These are phyloP conservation scores for Esox lucius DNA, from an alignment of 2,797 vertebrate species.

Conservation along the genomic window DNA sequence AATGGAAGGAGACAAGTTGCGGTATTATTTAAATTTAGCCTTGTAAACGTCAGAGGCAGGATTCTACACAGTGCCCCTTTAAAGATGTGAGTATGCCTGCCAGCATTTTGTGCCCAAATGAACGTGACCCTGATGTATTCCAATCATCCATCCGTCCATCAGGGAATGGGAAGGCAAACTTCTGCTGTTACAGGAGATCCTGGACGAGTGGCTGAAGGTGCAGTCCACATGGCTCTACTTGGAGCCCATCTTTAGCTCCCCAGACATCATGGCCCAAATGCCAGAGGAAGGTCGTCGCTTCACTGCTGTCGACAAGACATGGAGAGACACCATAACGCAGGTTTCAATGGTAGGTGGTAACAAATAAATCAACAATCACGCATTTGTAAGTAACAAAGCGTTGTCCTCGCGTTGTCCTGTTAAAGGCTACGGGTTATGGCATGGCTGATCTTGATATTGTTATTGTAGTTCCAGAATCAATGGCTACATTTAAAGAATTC, in stretches of 20 bases:
- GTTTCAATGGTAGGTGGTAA: slow-evolving; percentile 71
- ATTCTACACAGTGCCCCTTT: too few relatives aligned
- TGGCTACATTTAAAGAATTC: too few relatives aligned
- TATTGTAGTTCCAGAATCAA: too few relatives aligned
- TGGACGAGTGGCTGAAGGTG: slow-evolving; percentile 89
- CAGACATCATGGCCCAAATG: slow-evolving; percentile 89
- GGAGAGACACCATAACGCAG: slow-evolving; percentile 82
- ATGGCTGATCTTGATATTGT: too few relatives aligned
- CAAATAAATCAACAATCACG: not conserved
- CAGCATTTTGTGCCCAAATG: not conserved
- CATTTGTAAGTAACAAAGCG: too few relatives aligned
- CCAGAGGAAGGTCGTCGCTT: slow-evolving; percentile 84
- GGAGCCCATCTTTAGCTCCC: slow-evolving; percentile 89
- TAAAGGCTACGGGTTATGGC: too few relatives aligned
- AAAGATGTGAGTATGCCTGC: too few relatives aligned
- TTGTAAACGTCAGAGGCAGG: too few relatives aligned
- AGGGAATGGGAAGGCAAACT: slow-evolving; percentile 87
- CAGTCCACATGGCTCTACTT: slow-evolving; percentile 89
- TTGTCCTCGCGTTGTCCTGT: too few relatives aligned
- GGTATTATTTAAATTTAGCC: too few relatives aligned
- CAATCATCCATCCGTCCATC: not conserved
- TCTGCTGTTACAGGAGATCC: slow-evolving; percentile 84
- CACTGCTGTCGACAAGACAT: slow-evolving; percentile 81
- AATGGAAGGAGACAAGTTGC: too few relatives aligned
- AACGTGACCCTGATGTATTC: not conserved